Base-by-base conservation (phyloP, 2,113 vertebrate species). In the Sceloporus undulatus region DNA sequence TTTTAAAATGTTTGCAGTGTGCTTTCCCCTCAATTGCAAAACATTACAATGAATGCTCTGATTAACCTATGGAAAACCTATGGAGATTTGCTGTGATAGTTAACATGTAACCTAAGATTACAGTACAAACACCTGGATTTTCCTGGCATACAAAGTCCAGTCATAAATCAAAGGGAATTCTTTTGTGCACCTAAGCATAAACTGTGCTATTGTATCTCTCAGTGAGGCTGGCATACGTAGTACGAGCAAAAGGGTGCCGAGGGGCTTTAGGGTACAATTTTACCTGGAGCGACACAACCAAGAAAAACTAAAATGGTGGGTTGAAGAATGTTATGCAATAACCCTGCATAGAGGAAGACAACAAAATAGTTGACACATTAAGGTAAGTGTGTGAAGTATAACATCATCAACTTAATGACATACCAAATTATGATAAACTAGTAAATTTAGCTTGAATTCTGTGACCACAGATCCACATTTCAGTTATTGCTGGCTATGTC, bases 321-420 rank as follows among this genome's bases (percentile, higher is more conserved):
- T 96, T 66, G 95, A 97, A 84, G 90, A 88, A 97, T 59, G 94
- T 97, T 90, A 92, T 87, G 96, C 96, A 54, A 96, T 80, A 90
- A 96, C 65, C 96, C 94, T 16, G 62, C 1, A 10, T 96, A 25
- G 91, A 91, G 48, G 96, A 97, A 90, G 92, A 96, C 82, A n/a
- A 82, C 83, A 88, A 83, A 10, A 93, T 97, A 52, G 92, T 97
- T 87, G 88, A 85, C 76, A 94, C 3, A 95, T 94, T 38, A 87
- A 95, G 96, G 97, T 97, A 95, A 92, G 90, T 34, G 87, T 10
- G 79, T n/a, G 79, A 74, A 25, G 18, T 18, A 16, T 62, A 62
- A 62, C 14, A n/a, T 16, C 18, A 62, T 13, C 59, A 62, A 9
- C 56, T 14, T 62, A 62, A 14, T 27, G 9, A 29, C 10, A 2